Evolutionary conservation across 2,113 vertebrate genomes (phyloP), one percentile per base, ranked within the genome.

Genomic region (Oreochromis tanganicae): DNA sequence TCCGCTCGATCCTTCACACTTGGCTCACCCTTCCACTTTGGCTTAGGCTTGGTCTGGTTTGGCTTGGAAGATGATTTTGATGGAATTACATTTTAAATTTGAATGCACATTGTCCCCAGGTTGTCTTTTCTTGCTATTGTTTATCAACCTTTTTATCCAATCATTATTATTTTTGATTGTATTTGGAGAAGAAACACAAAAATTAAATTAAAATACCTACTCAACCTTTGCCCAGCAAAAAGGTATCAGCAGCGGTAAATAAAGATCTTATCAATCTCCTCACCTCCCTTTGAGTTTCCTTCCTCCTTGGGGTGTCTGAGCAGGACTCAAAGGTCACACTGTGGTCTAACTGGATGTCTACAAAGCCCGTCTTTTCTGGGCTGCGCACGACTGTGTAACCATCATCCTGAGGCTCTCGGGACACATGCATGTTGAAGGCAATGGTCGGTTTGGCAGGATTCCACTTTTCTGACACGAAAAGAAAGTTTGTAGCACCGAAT

Each of bases 371-470:
- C 55, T 71, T 89, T 10, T 88, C 61, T 71, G 79, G 59, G 38
- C 83, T n/a, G 5, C 41, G 14, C n/a, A 85, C 87, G 13, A 86
- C 46, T 6, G 50, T 80, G 66, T 92, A 91, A 13, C 80, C 91
- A 29, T 90, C 91, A 29, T 94, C 82, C 80, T 55, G 66, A 1
- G 73, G 90, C 43, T 92, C 81, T 7, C 27, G 91, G 73, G 91
- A 91, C 57, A 92, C 9, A 0, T 1, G 93, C 87, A 95, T 96
- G 50, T 90, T 83, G 85, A n/a, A 96, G 48, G 92, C 90, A 16
- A 96, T 36, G 0, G 97, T 97, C 34, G 92, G 87, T 85, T 95
- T 96, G 19, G 94, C 8, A 54, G 93, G 94, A 29, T 83, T 32
- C 1, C 36, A 73, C 84, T 84, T 91, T 4, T 92, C 98, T 99